A percentile compares a stretch with the other conserved stretches of the same genome.
Evolutionary conservation across 2,797 vertebrate genomes (phyloP).

Genomic region (Sciurus carolinensis): DNA sequence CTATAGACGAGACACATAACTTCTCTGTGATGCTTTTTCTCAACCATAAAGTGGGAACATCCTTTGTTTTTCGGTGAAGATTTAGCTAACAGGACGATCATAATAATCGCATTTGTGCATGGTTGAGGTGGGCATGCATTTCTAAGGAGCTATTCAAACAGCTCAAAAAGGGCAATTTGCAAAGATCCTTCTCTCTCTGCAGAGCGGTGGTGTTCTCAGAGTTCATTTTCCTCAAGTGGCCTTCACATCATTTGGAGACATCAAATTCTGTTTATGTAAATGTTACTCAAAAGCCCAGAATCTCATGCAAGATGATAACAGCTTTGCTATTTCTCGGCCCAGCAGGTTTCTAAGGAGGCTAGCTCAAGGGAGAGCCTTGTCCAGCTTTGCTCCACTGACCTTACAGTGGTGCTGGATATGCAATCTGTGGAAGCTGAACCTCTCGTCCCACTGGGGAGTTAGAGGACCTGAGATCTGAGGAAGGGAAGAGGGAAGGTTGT

Average conservation of each 20-base stretch:
- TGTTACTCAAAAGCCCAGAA: background rate
- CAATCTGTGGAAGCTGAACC: background rate
- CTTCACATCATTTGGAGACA: background rate
- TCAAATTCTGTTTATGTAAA: background rate
- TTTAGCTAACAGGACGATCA: background rate
- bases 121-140: background rate
- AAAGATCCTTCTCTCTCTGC: background rate
- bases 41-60: background rate
- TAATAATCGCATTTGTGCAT: background rate
- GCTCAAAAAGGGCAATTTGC: background rate
- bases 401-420: rapidly evolving
- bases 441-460: background rate
- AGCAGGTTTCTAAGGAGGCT: background rate
- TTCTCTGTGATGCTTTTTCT: conserved; percentile 10
- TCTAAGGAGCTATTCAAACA: background rate
- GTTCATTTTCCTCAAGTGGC: background rate
- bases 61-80: background rate
- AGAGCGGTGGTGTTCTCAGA: background rate
- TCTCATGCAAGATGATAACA: background rate
- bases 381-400: background rate
- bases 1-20: background rate
- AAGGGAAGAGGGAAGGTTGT: background rate
- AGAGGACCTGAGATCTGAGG: background rate
- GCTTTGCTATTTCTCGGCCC: background rate
- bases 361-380: background rate